Evolutionary conservation across 92 coral and sea anemone genomes (phyloP), one percentile per base, ranked within the genome.

Genomic region (Diadumene lineata): DNA sequence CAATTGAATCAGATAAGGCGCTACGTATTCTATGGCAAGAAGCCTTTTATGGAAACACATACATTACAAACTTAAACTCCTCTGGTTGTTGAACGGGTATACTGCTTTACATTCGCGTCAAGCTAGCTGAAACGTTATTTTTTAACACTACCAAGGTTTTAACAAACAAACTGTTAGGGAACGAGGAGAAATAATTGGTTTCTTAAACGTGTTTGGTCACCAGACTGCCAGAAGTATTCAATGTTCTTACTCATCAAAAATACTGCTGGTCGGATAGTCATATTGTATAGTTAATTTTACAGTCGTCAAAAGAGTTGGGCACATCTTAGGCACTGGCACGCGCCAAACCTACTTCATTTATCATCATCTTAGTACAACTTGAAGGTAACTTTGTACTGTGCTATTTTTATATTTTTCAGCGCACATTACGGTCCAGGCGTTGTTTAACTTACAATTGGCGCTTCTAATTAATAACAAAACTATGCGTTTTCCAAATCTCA

Each of bases 141-240:
- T 17, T 44, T 9, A 44, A 17, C 9, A 44, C 9, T 8, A 8
- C 51, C 51, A 44, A 8, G 51, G 9, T 44, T 44, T 44, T 44
- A 17, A 17, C 17, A 9, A 44, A 17, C 9, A 44, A 25, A 55
- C 11, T 55, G n/a, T n/a, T n/a, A n/a, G n/a, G n/a, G n/a, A n/a
- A n/a, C n/a, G n/a, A n/a, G n/a, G n/a, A n/a, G 23, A 6, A 70
- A 70, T 17, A 11, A 21, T 24, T 53, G 64, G 38, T 48, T 70
- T 25, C 9, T n/a, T 21, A 17, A 43, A 31, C 32, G 23, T 0
- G 13, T 24, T 30, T 64, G 17, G 22, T 31, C 22, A 17, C 63
- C 77, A 72, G 77, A 72, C 50, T 31, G 15, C 63, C 77, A 72
- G 77, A 72, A 31, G 77, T 56, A 57, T 46, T 31, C 7, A 32